phyloP scores from a whole-genome alignment of 2,797 vertebrate species.

The Sorex maritimensis region DNA sequence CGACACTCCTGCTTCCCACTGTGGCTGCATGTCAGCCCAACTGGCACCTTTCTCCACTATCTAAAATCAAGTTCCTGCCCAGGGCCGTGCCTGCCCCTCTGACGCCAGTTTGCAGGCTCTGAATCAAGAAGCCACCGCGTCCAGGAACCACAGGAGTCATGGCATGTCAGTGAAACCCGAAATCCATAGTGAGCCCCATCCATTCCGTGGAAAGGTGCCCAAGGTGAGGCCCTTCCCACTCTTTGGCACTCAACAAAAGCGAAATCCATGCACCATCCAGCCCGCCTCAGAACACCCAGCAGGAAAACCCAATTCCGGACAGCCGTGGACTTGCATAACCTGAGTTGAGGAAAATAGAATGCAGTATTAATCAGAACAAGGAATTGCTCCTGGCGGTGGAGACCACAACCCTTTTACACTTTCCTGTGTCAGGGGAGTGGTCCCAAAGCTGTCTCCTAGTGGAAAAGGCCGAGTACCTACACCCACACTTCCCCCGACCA shows the following conservation, averaged over 20 bases:
- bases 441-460: conserved; percentile 52
- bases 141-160: conserved; percentile 23
- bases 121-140: conserved; percentile 46
- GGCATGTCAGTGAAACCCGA: conserved; percentile 22
- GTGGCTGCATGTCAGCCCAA: not conserved
- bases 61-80: conserved; percentile 44
- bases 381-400: conserved; percentile 9
- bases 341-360: conserved; percentile 79
- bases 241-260: conserved; percentile 68
- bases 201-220: conserved; percentile 51
- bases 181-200: conserved; percentile 17
- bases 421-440: not conserved
- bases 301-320: conserved; percentile 66
- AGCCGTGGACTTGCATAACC: conserved; percentile 67
- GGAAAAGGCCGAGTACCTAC: conserved; percentile 32
- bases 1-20: not conserved
- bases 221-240: conserved; percentile 21
- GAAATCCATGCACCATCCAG: conserved; percentile 67
- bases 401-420: conserved; percentile 13
- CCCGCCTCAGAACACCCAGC: conserved; percentile 66
- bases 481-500: conserved; percentile 44
- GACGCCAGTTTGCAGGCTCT: conserved; percentile 29
- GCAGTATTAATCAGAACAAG: conserved; percentile 71
- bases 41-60: conserved; percentile 3
- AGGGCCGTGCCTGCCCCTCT: not conserved